Evolutionary conservation across 2,888 invertebrate species (phyloP).

Genomic region (Drosophila cracens): DNA sequence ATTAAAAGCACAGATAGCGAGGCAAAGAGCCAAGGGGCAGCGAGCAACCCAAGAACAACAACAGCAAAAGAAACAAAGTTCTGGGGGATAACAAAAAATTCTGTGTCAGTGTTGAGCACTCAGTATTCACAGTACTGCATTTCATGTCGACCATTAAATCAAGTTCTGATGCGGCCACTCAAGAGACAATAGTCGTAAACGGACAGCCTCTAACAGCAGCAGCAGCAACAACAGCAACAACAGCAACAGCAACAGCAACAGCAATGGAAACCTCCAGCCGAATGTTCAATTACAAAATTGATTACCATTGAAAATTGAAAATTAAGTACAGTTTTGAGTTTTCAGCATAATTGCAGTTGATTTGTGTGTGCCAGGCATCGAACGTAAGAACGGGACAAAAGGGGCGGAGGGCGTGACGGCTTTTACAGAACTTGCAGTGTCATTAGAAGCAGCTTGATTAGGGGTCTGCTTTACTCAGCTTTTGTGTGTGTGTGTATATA

Average conservation of each 20-base stretch:
- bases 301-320: constrained; percentile 77
- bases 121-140: constrained; percentile 24
- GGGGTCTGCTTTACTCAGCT: constrained; percentile 27
- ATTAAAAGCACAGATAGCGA: constrained; percentile 58
- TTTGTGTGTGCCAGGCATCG: constrained; percentile 31
- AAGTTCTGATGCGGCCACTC: constrained; percentile 42
- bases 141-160: constrained; percentile 47
- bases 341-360: constrained; percentile 78
- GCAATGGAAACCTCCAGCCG: constrained; percentile 56
- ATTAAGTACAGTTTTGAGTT: constrained; percentile 78
- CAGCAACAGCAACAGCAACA: constrained; percentile 8
- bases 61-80: constrained; percentile 3
- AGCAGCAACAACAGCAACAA: neutral
- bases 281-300: constrained; percentile 76
- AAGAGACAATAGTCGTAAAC: constrained; percentile 36
- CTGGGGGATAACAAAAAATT: constrained; percentile 19
- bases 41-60: constrained; percentile 3
- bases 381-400: neutral
- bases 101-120: constrained; percentile 10
- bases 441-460: constrained; percentile 67
- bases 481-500: constrained; percentile 19
- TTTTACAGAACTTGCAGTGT: constrained; percentile 68
- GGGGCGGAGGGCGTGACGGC: constrained; percentile 13
- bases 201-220: constrained; percentile 19
- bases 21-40: constrained; percentile 2